Evolutionary conservation across 2,888 invertebrate genomes (phyloP).

Genomic region (Drosophila borborema): DNA sequence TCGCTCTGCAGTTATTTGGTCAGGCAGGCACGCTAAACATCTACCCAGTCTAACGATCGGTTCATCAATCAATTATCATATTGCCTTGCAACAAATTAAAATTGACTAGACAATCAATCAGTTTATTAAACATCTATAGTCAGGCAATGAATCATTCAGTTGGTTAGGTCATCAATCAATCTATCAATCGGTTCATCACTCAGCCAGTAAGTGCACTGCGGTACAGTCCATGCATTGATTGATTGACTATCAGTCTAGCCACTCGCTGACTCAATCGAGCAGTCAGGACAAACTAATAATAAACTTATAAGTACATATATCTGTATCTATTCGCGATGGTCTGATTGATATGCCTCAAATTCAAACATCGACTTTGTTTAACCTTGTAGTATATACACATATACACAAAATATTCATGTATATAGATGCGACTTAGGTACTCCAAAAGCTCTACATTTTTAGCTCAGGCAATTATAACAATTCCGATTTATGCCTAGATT

Average conservation of each 20-base stretch:
- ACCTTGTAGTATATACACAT: not conserved
- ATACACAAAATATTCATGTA: not conserved
- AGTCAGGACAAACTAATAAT: not conserved
- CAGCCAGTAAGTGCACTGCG: not conserved
- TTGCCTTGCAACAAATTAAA: not conserved
- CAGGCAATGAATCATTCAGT: too few species aligned
- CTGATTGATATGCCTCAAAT: conserved; percentile 1
- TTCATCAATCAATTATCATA: not conserved
- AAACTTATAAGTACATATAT: not conserved
- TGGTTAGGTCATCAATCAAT: not conserved
- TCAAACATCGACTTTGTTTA: not conserved
- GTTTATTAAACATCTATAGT: too few species aligned
- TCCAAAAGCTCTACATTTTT: not conserved
- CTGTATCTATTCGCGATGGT: not conserved
- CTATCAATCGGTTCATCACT: not conserved
- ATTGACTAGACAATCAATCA: not conserved
- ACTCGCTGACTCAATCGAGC: not conserved
- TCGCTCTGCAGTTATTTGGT: not conserved
- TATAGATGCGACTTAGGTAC: not conserved
- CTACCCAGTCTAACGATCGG: not conserved
- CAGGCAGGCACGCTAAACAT: not conserved
- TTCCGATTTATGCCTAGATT: conserved; percentile 9
- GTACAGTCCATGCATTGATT: too few species aligned
- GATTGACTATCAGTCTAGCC: not conserved
- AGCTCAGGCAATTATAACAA: conserved; percentile 8